Conservation (phyloP, 2,888 invertebrate species). For the Lycophotia porphyrea region DNA sequence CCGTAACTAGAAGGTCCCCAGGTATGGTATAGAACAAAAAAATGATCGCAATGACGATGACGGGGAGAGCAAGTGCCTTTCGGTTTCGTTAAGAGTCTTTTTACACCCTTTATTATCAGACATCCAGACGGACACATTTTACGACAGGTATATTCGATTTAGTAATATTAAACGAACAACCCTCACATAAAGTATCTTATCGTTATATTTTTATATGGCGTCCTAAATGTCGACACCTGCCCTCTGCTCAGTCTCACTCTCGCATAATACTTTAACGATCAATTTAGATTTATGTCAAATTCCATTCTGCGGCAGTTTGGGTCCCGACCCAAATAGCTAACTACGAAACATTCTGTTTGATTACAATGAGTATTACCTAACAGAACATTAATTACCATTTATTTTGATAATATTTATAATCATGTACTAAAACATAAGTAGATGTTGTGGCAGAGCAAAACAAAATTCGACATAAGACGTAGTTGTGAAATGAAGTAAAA, state of each 20-base stretch:
- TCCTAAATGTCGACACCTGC: conserved; percentile 51
- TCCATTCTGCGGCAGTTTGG: conserved; percentile 33
- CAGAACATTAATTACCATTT: conserved; percentile 9
- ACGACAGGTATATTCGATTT: conserved; percentile 46
- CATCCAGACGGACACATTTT: conserved; percentile 32
- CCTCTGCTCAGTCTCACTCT: conserved; percentile 26
- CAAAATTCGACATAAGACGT: neutral
- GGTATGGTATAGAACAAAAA: no score
- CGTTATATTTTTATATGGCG: conserved; percentile 48
- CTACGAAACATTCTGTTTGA: conserved; percentile 33
- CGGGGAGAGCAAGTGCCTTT: no score
- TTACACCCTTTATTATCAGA: no score
- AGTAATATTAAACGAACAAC: conserved; percentile 52
- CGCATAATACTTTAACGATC: conserved; percentile 55
- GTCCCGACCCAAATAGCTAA: conserved; percentile 24
- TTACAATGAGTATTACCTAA: conserved; percentile 26
- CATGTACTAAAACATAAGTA: conserved; percentile 1
- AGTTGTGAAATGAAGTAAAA: conserved; percentile 7
- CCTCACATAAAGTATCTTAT: conserved; percentile 44
- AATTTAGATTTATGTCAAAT: conserved; percentile 59
- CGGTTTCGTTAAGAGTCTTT: no score
- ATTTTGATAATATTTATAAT: conserved; percentile 14
- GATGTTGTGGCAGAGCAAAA: neutral
- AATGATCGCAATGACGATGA: no score
- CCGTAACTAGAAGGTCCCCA: no score